Evolutionary conservation across 2,888 invertebrate species (phyloP).

Genomic region (Cryptocheilus praepositus): DNA sequence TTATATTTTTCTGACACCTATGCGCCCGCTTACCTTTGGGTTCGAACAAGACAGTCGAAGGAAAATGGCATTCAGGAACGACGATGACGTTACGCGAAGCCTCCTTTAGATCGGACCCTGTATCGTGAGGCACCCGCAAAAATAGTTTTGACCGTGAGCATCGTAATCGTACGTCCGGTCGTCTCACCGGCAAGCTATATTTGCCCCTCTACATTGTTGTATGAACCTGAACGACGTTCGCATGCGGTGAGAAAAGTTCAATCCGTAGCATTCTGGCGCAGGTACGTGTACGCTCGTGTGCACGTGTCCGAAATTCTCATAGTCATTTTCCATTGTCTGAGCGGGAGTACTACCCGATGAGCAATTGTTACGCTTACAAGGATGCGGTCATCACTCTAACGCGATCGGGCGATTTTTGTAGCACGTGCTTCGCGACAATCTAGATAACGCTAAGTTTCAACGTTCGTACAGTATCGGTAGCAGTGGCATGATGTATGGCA

Average conservation of each 20-base stretch:
- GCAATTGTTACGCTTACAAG: constrained; percentile 26
- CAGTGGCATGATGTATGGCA: neutral
- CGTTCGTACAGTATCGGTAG: constrained; percentile 12
- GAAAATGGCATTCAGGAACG: neutral
- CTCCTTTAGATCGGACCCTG: constrained; percentile 20
- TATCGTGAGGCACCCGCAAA: constrained; percentile 33
- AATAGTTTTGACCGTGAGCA: constrained; percentile 42
- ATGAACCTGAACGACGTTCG: no score
- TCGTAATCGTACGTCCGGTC: constrained; percentile 38
- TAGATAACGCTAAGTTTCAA: neutral
- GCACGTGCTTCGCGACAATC: neutral
- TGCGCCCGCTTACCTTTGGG: no score
- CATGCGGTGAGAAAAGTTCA: no score
- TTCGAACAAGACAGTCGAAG: no score
- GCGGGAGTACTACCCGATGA: constrained; percentile 25
- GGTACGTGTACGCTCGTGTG: neutral
- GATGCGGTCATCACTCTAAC: neutral
- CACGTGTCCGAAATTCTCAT: neutral
- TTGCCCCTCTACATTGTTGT: constrained; percentile 11
- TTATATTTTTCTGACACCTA: no score
- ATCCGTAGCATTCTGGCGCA: no score
- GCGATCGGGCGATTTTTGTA: neutral
- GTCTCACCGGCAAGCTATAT: constrained; percentile 28
- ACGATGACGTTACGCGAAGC: constrained; percentile 10
- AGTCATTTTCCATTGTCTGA: constrained; percentile 16